Evolutionary conservation across 2,888 invertebrate genomes (phyloP).

Genomic region (Campaea margaritaria): DNA sequence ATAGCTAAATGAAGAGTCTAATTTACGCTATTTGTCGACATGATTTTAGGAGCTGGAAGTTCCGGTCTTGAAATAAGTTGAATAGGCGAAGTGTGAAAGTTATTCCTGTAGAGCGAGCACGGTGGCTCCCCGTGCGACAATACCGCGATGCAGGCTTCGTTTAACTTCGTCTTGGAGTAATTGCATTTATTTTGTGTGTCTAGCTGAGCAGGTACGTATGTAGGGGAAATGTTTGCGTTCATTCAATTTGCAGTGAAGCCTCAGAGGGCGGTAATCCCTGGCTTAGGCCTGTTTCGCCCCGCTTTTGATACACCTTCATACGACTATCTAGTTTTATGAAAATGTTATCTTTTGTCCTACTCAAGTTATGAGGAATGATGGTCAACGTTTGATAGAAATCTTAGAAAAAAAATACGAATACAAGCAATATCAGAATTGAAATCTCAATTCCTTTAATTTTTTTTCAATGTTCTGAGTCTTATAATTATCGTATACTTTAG

Average conservation of each 20-base stretch:
- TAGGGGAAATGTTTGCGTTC: conserved; percentile 69
- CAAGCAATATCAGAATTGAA: too few species aligned
- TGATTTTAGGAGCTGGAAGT: too few species aligned
- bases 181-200: conserved; percentile 61
- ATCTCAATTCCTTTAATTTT: too few species aligned
- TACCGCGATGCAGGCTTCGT: conserved; percentile 36
- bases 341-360: conserved; percentile 39
- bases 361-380: conserved; percentile 1
- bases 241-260: conserved; percentile 82
- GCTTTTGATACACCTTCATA: conserved; percentile 61
- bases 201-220: conserved; percentile 44
- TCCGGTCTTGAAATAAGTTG: too few species aligned
- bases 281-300: conserved; percentile 78
- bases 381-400: too few species aligned
- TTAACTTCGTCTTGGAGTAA: conserved; percentile 48
- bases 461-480: too few species aligned
- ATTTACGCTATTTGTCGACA: too few species aligned
- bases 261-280: conserved; percentile 74
- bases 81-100: conserved; percentile 1
- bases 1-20: too few species aligned
- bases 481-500: too few species aligned
- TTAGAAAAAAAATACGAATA: too few species aligned
- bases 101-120: conserved; percentile 4
- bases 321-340: conserved; percentile 36
- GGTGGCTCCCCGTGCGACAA: conserved; percentile 1